Evolutionary conservation across 92 coral and sea anemone species (phyloP).

Genomic region (Heteractis magnifica): DNA sequence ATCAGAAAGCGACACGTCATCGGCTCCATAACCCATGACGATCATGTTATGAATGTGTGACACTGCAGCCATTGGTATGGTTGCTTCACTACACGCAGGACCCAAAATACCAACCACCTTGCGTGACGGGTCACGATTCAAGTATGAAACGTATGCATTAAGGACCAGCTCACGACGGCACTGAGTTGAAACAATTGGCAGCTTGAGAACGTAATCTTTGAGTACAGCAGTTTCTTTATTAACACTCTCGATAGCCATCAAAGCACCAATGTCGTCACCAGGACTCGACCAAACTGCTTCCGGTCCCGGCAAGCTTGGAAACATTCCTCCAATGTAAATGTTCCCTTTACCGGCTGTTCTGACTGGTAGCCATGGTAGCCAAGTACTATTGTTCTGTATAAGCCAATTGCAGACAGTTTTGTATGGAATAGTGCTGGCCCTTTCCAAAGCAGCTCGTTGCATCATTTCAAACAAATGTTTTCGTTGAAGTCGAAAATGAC

Average conservation of each 20-base stretch:
- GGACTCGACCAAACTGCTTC: constrained; percentile 81
- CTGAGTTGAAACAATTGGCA: constrained; percentile 63
- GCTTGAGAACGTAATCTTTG: constrained; percentile 36
- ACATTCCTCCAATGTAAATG: constrained; percentile 77
- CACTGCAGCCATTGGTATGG: constrained; percentile 74
- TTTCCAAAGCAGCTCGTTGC: constrained; percentile 19
- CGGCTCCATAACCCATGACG: constrained; percentile 81
- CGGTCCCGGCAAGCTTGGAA: constrained; percentile 65
- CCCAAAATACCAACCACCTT: constrained; percentile 70
- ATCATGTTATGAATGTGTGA: constrained; percentile 65
- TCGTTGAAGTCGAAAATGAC: constrained; percentile 36
- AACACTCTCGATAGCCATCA: constrained; percentile 62
- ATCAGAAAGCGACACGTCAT: constrained; percentile 70
- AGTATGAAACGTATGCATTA: constrained; percentile 61
- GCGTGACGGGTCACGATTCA: constrained; percentile 48
- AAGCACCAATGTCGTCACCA: constrained; percentile 78
- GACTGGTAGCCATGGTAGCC: constrained; percentile 68
- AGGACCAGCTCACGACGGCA: constrained; percentile 76
- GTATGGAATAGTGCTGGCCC: not conserved
- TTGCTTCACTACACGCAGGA: constrained; percentile 77
- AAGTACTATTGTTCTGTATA: constrained; percentile 42
- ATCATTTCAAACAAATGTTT: constrained; percentile 46
- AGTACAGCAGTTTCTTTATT: constrained; percentile 54
- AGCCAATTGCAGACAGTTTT: constrained; percentile 68
- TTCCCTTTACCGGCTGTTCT: constrained; percentile 30